Conservation (phyloP, 2,797 vertebrate species). For the Phrynocephalus guinanensis region DNA sequence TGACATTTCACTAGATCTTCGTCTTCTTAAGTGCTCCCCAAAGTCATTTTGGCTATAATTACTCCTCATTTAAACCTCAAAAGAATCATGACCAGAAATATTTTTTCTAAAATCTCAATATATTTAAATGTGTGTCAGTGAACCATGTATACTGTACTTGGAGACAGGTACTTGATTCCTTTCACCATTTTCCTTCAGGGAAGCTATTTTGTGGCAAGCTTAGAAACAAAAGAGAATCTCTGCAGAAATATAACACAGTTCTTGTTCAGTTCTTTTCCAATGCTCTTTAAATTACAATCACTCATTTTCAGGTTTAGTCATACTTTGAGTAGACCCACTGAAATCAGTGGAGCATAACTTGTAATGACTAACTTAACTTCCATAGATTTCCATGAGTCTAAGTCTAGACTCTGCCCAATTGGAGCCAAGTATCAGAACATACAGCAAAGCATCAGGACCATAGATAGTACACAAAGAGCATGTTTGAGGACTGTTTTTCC, state of each 20-base stretch:
- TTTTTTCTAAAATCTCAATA: constrained; percentile 3
- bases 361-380: neutral
- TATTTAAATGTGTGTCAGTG: constrained; percentile 3
- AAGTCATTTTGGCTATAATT: neutral
- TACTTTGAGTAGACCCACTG: neutral
- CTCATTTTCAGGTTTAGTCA: too few species aligned
- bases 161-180: neutral
- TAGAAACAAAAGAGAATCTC: neutral
- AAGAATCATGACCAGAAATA: constrained; percentile 8
- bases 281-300: neutral
- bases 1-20: neutral
- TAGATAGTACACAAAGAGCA: neutral
- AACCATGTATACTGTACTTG: neutral
- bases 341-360: neutral
- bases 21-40: neutral
- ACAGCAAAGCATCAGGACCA: neutral
- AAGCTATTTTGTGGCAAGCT: neutral
- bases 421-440: neutral
- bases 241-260: neutral
- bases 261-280: neutral
- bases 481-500: neutral
- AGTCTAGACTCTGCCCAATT: neutral
- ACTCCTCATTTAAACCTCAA: neutral
- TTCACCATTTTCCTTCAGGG: neutral
- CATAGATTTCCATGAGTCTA: neutral